Percentiles rank a stretch among this genome's conserved stretches.
Conservation (phyloP, 2,888 invertebrate species). For the Synergus japonicus region DNA sequence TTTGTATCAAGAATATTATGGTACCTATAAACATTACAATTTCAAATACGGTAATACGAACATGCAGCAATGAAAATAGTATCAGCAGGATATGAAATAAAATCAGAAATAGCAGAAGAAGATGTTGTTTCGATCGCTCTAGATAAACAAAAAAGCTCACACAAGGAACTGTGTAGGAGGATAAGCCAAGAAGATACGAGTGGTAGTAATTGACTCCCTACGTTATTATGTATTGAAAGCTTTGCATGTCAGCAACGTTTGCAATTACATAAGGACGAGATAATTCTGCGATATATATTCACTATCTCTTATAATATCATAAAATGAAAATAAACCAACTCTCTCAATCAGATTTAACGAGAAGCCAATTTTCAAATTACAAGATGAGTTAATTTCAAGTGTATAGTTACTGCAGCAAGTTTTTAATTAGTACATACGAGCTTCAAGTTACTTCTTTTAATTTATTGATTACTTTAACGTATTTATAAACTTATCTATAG, state of each 20-base stretch:
- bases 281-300: slow-evolving; percentile 20
- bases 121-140: not conserved
- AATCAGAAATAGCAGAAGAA: slow-evolving; percentile 6
- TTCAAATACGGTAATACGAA: not conserved
- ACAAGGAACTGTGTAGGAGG: not conserved
- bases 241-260: slow-evolving; percentile 15
- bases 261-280: slow-evolving; percentile 23
- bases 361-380: not conserved
- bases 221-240: not conserved
- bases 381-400: slow-evolving; percentile 13
- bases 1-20: slow-evolving; percentile 13
- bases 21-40: slow-evolving; percentile 9
- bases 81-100: not conserved
- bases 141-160: not conserved
- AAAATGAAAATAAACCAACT: slow-evolving; percentile 3
- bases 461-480: not conserved
- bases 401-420: not conserved
- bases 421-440: not conserved
- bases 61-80: not conserved
- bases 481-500: too few relatives aligned
- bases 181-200: slow-evolving; percentile 5
- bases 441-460: not conserved
- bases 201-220: slow-evolving; percentile 7
- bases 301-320: slow-evolving; percentile 10
- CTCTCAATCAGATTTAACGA: not conserved